Evolutionary conservation across 2,888 invertebrate genomes (phyloP).

Genomic region (Cacoxenus indagator): DNA sequence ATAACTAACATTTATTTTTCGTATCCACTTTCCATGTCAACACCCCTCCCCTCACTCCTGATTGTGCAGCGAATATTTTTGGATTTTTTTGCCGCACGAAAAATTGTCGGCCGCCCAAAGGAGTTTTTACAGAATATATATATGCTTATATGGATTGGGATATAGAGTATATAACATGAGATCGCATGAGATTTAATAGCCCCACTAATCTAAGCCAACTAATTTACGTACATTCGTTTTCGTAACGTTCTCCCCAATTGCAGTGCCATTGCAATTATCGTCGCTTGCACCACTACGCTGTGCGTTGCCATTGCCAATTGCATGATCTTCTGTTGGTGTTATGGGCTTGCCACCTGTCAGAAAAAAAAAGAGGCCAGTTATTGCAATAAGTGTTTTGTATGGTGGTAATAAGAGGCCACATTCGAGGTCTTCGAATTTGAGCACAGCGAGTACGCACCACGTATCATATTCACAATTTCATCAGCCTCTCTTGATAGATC

Average conservation of each 20-base stretch:
- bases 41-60: too few relatives aligned
- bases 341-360: conserved; percentile 70
- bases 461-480: conserved; percentile 94
- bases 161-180: too few relatives aligned
- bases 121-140: too few relatives aligned
- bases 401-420: neutral
- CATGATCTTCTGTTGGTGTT: conserved; percentile 70
- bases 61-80: too few relatives aligned
- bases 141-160: too few relatives aligned
- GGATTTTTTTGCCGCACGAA: too few relatives aligned
- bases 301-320: conserved; percentile 68
- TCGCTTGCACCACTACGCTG: conserved; percentile 55
- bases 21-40: neutral
- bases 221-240: conserved; percentile 66
- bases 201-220: too few relatives aligned
- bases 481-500: conserved; percentile 92
- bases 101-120: too few relatives aligned
- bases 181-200: too few relatives aligned
- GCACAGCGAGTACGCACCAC: conserved; percentile 72
- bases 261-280: conserved; percentile 58
- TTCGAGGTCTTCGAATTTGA: neutral
- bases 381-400: too few relatives aligned
- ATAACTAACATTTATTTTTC: neutral
- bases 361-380: neutral
- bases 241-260: conserved; percentile 62